These are phyloP conservation scores for Leuctra nigra DNA, from an alignment of 2,888 invertebrate species.

Conservation along the genomic window DNA sequence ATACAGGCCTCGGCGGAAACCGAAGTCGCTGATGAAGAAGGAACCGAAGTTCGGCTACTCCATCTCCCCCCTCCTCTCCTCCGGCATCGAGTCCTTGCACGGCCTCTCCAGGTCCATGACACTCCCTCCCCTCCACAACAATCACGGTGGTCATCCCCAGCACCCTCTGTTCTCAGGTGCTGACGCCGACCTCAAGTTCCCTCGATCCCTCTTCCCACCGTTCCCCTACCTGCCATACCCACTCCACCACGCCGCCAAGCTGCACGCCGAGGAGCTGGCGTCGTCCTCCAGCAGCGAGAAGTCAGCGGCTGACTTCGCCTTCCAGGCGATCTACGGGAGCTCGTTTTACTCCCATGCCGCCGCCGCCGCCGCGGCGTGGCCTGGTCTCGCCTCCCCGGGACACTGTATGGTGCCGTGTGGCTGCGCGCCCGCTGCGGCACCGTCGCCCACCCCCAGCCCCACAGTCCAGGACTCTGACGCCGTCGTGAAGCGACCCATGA, in stretches of 20 bases:
- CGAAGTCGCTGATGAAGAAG: slow-evolving; percentile 76
- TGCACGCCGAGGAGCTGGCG: slow-evolving; percentile 31
- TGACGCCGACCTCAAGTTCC: slow-evolving; percentile 56
- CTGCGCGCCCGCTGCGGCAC: slow-evolving; percentile 30
- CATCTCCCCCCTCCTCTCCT: slow-evolving; percentile 46
- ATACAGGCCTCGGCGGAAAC: slow-evolving; percentile 80
- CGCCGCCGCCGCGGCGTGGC: slow-evolving; percentile 28
- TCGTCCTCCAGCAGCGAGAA: slow-evolving; percentile 24
- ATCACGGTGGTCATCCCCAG: slow-evolving; percentile 45
- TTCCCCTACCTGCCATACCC: slow-evolving; percentile 66
- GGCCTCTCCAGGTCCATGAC: slow-evolving; percentile 45
- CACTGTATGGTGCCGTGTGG: slow-evolving; percentile 34
- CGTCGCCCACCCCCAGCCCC: slow-evolving; percentile 20
- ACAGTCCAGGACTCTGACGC: slow-evolving; percentile 22
- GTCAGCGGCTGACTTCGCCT: slow-evolving; percentile 61
- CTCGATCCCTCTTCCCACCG: slow-evolving; percentile 61
- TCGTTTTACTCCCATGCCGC: slow-evolving; percentile 47
- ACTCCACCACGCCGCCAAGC: slow-evolving; percentile 34
- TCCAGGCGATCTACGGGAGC: slow-evolving; percentile 51
- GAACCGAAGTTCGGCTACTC: slow-evolving; percentile 68
- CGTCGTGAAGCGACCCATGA: slow-evolving; percentile 49
- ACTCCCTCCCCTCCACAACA: slow-evolving; percentile 41
- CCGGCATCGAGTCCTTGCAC: slow-evolving; percentile 32
- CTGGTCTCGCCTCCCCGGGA: slow-evolving; percentile 42
- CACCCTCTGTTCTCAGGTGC: slow-evolving; percentile 36